A percentile compares a stretch with the other conserved stretches of the same genome.
Evolutionary conservation across 2,113 vertebrate genomes (phyloP).

Genomic region (Callospermophilus lateralis): DNA sequence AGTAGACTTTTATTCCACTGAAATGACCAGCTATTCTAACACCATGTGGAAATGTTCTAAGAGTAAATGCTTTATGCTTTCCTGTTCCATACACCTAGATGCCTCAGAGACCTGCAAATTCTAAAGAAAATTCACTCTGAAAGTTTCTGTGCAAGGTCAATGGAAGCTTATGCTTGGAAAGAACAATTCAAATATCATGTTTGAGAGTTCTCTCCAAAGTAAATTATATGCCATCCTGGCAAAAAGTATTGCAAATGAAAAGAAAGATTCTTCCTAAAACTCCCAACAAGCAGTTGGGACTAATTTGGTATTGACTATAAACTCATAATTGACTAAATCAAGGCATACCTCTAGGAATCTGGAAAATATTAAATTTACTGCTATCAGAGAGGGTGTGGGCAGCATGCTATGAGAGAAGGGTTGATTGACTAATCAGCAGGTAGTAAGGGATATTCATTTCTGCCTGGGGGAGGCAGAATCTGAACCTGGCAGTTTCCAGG

Average conservation of each 20-base stretch:
- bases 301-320: neutral
- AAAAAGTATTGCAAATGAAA: neutral
- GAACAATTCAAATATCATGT: neutral
- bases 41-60: neutral
- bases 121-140: slow-evolving; percentile 3
- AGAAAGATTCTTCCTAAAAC: neutral
- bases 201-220: slow-evolving; percentile 13
- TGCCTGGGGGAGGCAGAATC: neutral
- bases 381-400: neutral
- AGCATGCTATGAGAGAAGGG: neutral
- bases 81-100: neutral
- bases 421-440: neutral
- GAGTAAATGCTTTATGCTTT: neutral
- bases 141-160: neutral
- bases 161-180: neutral
- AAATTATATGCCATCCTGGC: neutral
- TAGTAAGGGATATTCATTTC: neutral
- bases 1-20: neutral
- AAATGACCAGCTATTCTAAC: neutral
- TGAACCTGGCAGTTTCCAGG: neutral
- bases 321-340: neutral
- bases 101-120: neutral
- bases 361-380: slow-evolving; percentile 47
- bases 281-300: neutral
- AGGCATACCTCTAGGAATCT: neutral